Evolutionary conservation across 2,113 vertebrate species (phyloP), one percentile per base, ranked within the genome.

Genomic region (Oreochromis spilurus): DNA sequence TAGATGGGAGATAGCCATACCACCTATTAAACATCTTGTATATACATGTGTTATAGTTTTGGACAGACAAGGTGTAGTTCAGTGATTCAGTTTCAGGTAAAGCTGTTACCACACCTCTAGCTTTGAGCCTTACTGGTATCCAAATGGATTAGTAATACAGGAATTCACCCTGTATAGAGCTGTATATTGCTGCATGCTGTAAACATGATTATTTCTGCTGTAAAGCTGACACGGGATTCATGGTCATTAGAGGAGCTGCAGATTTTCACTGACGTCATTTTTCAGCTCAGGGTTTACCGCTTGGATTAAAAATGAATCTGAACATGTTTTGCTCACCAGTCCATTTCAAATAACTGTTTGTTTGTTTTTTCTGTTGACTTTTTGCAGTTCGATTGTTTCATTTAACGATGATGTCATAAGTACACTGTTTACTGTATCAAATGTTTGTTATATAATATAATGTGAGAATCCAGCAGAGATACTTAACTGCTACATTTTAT

Each of bases 111-210:
- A 57, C 55, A 29, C 24, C 24, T 16, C 1, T 57, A 57, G 29
- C 24, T 57, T 29, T 57, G 1, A 57, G 13, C 0, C 13, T 57
- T 29, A 58, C 1, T 58, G 26, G 14, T 58, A 17, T 17, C 26
- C 55, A 58, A 17, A 58, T 58, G 55, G 1, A 58, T 31, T 31
- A 58, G 26, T 58, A 58, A 58, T 5, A 17, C 4, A 58, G 55
- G 55, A 58, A 9, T 9, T 58, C 26, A 58, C 26, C 55, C 55
- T 58, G 26, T 31, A 58, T 29, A 29, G 24, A 50, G 45, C 16
- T 50, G 48, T 19, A 2, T 58, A 58, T 31, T 58, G 55, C 31
- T 58, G 55, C 55, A 17, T 58, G 26, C 14, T 58, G 55, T 31
- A 31, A 17, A 17, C 55, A 58, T 31, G 55, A 58, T 58, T 58